These are phyloP conservation scores for Metaphire vulgaris DNA, from an alignment of 1,140 invertebrate species.

Conservation along the genomic window DNA sequence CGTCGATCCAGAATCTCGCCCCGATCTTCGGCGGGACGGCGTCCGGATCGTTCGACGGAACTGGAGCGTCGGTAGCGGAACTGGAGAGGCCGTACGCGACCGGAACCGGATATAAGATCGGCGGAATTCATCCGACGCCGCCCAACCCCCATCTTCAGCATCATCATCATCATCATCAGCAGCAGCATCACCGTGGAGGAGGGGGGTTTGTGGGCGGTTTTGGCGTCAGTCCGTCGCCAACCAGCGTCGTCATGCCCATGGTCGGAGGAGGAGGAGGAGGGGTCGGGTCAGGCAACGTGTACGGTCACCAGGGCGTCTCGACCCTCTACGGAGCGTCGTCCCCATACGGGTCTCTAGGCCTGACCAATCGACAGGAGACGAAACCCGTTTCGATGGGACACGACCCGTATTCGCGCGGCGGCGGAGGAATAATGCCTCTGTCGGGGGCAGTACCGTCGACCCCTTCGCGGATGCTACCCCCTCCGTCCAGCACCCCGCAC, in stretches of 20 bases:
- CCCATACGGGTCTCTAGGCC: not conserved
- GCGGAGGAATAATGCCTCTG: not conserved
- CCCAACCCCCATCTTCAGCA: not conserved
- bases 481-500: not conserved
- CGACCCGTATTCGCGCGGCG: not conserved
- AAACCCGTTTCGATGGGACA: not conserved
- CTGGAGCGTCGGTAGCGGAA: not conserved
- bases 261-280: too few relatives aligned
- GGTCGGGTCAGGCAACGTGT: not conserved
- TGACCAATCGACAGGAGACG: not conserved
- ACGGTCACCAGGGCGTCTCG: not conserved
- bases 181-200: not conserved
- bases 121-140: not conserved
- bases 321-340: not conserved
- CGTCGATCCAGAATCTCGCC: slow-evolving; percentile 95
- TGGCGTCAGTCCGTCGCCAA: not conserved
- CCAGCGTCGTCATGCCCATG: not conserved
- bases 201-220: not conserved
- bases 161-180: not conserved
- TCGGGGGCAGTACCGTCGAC: not conserved
- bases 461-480: not conserved
- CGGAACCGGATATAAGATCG: not conserved
- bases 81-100: too few relatives aligned
- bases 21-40: slow-evolving; percentile 58
- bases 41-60: not conserved